Evolutionary conservation across 2,113 vertebrate species (phyloP).

Genomic region (Phylloscopus trochilus): DNA sequence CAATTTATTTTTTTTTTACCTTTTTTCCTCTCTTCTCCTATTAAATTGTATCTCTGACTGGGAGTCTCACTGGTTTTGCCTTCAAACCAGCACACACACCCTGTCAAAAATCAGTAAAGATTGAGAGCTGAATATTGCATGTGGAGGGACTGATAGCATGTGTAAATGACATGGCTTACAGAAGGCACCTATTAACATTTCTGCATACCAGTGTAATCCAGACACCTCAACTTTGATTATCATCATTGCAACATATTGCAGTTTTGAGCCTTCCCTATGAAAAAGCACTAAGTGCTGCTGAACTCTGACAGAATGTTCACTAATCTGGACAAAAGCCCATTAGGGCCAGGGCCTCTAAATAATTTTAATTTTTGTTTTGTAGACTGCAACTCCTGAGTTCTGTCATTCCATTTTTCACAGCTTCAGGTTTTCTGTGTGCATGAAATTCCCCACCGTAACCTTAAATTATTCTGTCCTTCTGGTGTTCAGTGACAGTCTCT

Average conservation of each 20-base stretch:
- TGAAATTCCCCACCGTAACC: constrained; percentile 41
- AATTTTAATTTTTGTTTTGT: neutral
- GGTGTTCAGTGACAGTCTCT: constrained; percentile 50
- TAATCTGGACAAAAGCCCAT: neutral
- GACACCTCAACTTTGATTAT: neutral
- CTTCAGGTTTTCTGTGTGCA: constrained; percentile 5
- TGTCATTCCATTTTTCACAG: constrained; percentile 6
- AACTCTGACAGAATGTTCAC: neutral
- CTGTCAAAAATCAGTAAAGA: neutral
- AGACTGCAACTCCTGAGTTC: neutral
- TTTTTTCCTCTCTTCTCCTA: too few species aligned
- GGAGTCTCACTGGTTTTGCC: too few species aligned
- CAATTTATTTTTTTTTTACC: too few species aligned
- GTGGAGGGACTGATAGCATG: neutral
- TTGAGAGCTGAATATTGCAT: rapidly evolving
- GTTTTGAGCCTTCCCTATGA: neutral
- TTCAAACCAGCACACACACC: too few species aligned
- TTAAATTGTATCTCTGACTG: too few species aligned
- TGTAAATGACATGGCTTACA: neutral
- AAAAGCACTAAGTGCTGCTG: neutral
- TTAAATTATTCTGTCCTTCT: constrained; percentile 70
- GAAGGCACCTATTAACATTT: neutral
- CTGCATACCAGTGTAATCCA: neutral
- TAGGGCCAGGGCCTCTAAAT: neutral
- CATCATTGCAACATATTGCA: neutral